Base-by-base conservation (phyloP, 2,113 vertebrate genomes). In the Hemibagrus wyckioides region DNA sequence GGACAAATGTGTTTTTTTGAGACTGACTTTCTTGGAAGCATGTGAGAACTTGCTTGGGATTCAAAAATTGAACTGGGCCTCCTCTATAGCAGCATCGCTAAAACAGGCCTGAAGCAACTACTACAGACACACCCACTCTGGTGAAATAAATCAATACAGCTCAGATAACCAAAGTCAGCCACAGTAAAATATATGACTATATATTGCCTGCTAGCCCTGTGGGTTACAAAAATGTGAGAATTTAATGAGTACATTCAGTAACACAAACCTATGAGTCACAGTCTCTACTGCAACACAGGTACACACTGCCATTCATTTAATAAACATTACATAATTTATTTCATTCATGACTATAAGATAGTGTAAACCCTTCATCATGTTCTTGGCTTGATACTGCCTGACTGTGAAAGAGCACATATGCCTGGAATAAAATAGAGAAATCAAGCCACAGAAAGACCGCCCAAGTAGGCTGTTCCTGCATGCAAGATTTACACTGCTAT, bases 41-140 rank as follows among this genome's bases (percentile, higher is more conserved):
- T 91, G 93, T 93, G 86, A 85, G 91, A 93, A 94, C 92, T 89
- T 91, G 92, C 77, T 82, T 59, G 59, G 5, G 33, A 84, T 56
- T 84, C 90, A 85, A 48, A 89, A 75, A 89, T 92, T 23, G 82
- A 80, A 85, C 76, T 71, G 52, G 83, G 85, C 87, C 67, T 89
- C 80, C 87, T 83, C 59, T 36, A 89, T 86, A 61, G 69, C 90
- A 90, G 80, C 61, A 84, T 86, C 48, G n/a, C 19, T 41, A 76
- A n/a, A n/a, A 82, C 52, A 85, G 57, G 69, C 56, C 80, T 15
- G 7, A 83, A 88, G 83, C 33, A 36, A 76, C 48, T 83, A 80
- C 44, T 33, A 59, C 30, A 30, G 61, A 41, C 85, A 48, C 61
- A 44, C 73, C 57, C 48, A 54, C 23, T 39, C 9, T 41, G 8